phyloP scores from a whole-genome alignment of 2,113 vertebrate species.

The Corydoras sp. region DNA sequence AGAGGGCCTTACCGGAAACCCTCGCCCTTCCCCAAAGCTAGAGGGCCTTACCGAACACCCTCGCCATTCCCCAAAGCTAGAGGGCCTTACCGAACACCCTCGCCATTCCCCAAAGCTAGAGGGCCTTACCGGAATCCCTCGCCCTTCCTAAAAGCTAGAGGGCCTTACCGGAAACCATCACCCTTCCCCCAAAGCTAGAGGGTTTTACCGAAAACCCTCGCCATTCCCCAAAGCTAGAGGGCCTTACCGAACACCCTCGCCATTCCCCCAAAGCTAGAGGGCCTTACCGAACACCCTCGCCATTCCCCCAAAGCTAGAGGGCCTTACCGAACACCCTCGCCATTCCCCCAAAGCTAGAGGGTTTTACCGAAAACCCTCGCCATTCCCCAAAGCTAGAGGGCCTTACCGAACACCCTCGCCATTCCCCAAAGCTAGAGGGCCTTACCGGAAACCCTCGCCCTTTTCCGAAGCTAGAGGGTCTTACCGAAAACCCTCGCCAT shows the following conservation, averaged over 20 bases:
- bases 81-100: slow-evolving; percentile 36
- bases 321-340: slow-evolving; percentile 29
- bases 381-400: slow-evolving; percentile 9
- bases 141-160: neutral
- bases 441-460: neutral
- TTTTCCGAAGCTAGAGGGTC: neutral
- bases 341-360: slow-evolving; percentile 1
- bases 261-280: too few species aligned
- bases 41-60: slow-evolving; percentile 34
- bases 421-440: too few species aligned
- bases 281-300: neutral
- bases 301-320: neutral
- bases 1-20: slow-evolving; percentile 31
- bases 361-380: slow-evolving; percentile 33
- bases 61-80: slow-evolving; percentile 2
- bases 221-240: slow-evolving; percentile 3
- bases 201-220: slow-evolving; percentile 34
- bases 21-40: neutral
- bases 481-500: slow-evolving; percentile 24
- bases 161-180: slow-evolving; percentile 30
- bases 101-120: too few species aligned
- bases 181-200: neutral
- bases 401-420: slow-evolving; percentile 35
- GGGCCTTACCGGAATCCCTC: neutral
- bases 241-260: slow-evolving; percentile 35